Evolutionary conservation across 2,113 vertebrate genomes (phyloP).

Genomic region (Orientallactaga bullata): DNA sequence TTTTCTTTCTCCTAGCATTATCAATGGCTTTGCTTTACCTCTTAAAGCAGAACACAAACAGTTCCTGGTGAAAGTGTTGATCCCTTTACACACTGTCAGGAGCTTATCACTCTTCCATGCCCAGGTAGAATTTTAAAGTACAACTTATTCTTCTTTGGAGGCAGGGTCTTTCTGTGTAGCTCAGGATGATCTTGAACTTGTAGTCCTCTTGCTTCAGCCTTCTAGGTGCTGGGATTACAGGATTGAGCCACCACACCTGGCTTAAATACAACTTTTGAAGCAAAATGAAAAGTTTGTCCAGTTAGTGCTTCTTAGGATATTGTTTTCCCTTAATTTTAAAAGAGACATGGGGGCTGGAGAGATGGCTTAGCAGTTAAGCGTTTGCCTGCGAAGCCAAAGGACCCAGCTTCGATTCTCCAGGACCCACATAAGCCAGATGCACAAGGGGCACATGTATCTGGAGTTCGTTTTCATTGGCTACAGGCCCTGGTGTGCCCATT

Average conservation of each 20-base stretch:
- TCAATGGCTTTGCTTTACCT: conserved; percentile 99
- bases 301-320: background rate
- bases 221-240: background rate
- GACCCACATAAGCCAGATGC: too few relatives aligned
- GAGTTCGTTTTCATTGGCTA: too few relatives aligned
- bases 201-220: background rate
- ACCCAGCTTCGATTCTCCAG: too few relatives aligned
- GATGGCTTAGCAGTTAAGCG: too few relatives aligned
- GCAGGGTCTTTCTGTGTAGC: background rate
- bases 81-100: conserved; percentile 98
- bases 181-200: background rate
- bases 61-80: conserved; percentile 99
- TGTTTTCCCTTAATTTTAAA: background rate
- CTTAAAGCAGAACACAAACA: conserved; percentile 99
- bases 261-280: conserved; percentile 54
- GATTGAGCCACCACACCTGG: background rate
- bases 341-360: background rate
- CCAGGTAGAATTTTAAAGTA: conserved; percentile 90
- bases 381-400: too few relatives aligned
- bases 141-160: background rate
- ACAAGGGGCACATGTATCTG: too few relatives aligned
- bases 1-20: conserved; percentile 93
- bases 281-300: conserved; percentile 12
- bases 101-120: conserved; percentile 99
- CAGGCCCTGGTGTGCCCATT: too few relatives aligned